Evolutionary conservation across 2,888 invertebrate genomes (phyloP), one percentile per base, ranked within the genome.

Genomic region (Drosophila peninsularis): DNA sequence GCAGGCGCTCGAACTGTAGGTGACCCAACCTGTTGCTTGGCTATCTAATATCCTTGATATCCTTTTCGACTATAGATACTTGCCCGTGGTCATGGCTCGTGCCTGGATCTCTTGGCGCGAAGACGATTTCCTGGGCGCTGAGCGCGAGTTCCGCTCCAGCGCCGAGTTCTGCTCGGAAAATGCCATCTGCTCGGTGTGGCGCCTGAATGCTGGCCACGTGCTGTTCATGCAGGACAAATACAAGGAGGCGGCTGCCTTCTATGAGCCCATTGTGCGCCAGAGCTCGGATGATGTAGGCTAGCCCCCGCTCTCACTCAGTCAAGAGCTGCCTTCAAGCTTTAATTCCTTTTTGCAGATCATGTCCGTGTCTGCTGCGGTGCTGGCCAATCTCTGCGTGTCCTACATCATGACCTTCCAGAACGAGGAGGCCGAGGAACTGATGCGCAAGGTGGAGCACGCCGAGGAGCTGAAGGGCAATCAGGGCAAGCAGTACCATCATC

Each of bases 391-490:
- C 36, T 99, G 99, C 92, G 99, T 99, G 2, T 98, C 99, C 19
- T 99, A 99, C 91, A 99, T 99, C 84, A 99, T 99, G 99, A 99
- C 98, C 2, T 97, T 98, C 55, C 98, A 98, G 93, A 99, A 99
- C 91, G 98, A 98, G 92, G 99, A 99, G 94, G 99, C 99, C 13
- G 99, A 99, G 92, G 98, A 98, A 89, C 94, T 99, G 61, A 99
- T 99, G 98, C 94, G 98, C 57, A 98, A 98, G 93, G 98, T 99
- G 78, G 99, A 99, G 92, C 97, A 98, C 82, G 99, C 99, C 90
- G 99, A 99, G 91, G 99, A 99, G 90, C 95, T 96, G 72, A 94
- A 98, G 84, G 96, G 97, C 66, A 97, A 97, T 89, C 82, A 88
- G 78, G 97, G 98, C 90, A 97, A 98, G 0, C 97, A 98, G 50